Percentiles rank a stretch among this genome's conserved stretches.
phyloP scores from a whole-genome alignment of 2,888 invertebrate species.

The Tipula lateralis region DNA sequence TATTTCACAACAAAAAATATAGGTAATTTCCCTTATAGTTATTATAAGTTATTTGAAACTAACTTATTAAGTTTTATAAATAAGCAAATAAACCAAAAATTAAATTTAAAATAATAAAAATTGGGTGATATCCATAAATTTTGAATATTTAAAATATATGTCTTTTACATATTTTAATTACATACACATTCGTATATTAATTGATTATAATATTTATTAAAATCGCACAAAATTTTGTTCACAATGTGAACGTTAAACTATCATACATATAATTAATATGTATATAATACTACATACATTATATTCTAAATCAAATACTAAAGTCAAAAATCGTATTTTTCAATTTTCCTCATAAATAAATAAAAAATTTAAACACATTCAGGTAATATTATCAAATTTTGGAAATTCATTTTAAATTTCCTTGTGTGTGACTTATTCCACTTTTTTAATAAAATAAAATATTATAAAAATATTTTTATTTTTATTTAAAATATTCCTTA shows the following conservation, averaged over 20 bases:
- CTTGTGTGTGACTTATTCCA: too few relatives aligned
- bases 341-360: not conserved
- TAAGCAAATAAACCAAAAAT: not conserved
- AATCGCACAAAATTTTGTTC: not conserved
- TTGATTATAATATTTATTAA: not conserved
- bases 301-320: not conserved
- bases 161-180: not conserved
- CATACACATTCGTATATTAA: not conserved
- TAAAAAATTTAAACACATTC: too few relatives aligned
- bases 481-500: too few relatives aligned
- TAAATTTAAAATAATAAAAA: not conserved
- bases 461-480: not conserved
- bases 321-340: not conserved
- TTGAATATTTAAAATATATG: not conserved
- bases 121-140: not conserved
- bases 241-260: not conserved
- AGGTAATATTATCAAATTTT: too few relatives aligned
- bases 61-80: not conserved
- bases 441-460: not conserved
- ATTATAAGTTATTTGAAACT: too few relatives aligned
- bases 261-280: not conserved
- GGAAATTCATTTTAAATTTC: too few relatives aligned
- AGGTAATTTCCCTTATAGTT: too few relatives aligned
- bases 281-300: not conserved
- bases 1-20: too few relatives aligned